Percentiles rank a stretch among this genome's conserved stretches.
Evolutionary conservation across 2,888 invertebrate genomes (phyloP).

Genomic region (Xanthia togata): DNA sequence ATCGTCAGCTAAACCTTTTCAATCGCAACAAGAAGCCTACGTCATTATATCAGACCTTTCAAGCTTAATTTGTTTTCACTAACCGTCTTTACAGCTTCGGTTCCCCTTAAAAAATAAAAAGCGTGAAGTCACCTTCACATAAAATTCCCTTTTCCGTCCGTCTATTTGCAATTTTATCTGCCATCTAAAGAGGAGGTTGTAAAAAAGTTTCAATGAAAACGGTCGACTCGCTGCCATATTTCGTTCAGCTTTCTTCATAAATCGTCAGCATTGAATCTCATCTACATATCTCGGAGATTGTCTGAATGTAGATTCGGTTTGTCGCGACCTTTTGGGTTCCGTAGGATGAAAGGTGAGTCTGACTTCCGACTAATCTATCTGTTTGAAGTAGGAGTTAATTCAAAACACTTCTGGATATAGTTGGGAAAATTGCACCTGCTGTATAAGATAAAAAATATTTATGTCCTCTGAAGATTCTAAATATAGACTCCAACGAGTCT

Average conservation of each 20-base stretch:
- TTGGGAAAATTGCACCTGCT: constrained; percentile 17
- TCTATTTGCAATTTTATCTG: constrained; percentile 86
- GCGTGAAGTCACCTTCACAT: constrained; percentile 81
- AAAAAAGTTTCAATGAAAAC: constrained; percentile 87
- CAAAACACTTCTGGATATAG: constrained; percentile 22
- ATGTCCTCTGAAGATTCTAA: constrained; percentile 3
- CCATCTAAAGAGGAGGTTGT: constrained; percentile 82
- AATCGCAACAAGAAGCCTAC: constrained; percentile 50
- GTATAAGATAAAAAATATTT: neutral
- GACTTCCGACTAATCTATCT: constrained; percentile 56
- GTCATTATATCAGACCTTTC: constrained; percentile 57
- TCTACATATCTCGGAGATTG: constrained; percentile 84
- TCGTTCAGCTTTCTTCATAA: constrained; percentile 86
- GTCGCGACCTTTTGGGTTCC: constrained; percentile 62
- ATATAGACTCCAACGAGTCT: constrained; percentile 5
- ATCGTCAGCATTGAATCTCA: constrained; percentile 84
- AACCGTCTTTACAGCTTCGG: constrained; percentile 65
- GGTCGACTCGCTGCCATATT: constrained; percentile 84
- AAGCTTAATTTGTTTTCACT: constrained; percentile 68
- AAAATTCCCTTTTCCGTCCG: constrained; percentile 80
- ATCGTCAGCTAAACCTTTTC: constrained; percentile 61
- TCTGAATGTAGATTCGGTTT: constrained; percentile 69
- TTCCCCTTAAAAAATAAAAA: constrained; percentile 73
- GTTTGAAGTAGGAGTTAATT: constrained; percentile 49
- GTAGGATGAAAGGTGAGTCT: constrained; percentile 58